phyloP scores from a whole-genome alignment of 2,888 invertebrate genomes.

The Hipparchia sbordonii region DNA sequence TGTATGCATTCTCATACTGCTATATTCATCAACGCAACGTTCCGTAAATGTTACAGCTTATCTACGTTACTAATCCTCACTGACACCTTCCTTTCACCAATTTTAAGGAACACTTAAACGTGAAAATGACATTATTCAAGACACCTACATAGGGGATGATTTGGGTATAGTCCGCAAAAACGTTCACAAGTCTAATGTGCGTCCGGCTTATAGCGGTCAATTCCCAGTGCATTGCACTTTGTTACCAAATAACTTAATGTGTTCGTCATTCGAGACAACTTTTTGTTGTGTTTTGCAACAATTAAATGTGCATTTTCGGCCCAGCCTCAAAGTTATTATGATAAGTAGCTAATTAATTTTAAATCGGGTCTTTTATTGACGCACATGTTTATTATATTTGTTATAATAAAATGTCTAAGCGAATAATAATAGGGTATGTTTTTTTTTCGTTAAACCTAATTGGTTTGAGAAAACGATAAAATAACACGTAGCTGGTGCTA shows the following conservation, averaged over 20 bases:
- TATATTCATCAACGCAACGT: no score
- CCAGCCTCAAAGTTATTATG: constrained; percentile 65
- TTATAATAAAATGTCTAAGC: constrained; percentile 56
- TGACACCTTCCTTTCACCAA: no score
- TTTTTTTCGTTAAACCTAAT: constrained; percentile 44
- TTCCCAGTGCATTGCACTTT: constrained; percentile 72
- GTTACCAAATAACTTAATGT: constrained; percentile 73
- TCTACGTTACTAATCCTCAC: no score
- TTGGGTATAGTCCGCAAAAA: no score
- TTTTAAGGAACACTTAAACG: no score
- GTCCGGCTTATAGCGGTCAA: constrained; percentile 52
- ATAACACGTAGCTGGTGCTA: neutral
- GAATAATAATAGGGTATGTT: constrained; percentile 53
- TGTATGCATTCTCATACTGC: no score
- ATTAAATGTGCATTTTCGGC: constrained; percentile 66
- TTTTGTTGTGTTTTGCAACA: constrained; percentile 68
- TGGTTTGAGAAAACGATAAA: constrained; percentile 31
- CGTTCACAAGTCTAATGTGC: neutral
- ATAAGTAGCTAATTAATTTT: constrained; percentile 75
- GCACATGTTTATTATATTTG: constrained; percentile 45
- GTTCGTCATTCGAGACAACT: constrained; percentile 62
- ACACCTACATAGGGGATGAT: no score
- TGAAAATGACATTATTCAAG: no score
- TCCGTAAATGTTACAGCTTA: no score
- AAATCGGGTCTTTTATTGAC: constrained; percentile 63